phyloP scores from a whole-genome alignment of 2,113 vertebrate genomes.

The Australoheros scitulus region DNA sequence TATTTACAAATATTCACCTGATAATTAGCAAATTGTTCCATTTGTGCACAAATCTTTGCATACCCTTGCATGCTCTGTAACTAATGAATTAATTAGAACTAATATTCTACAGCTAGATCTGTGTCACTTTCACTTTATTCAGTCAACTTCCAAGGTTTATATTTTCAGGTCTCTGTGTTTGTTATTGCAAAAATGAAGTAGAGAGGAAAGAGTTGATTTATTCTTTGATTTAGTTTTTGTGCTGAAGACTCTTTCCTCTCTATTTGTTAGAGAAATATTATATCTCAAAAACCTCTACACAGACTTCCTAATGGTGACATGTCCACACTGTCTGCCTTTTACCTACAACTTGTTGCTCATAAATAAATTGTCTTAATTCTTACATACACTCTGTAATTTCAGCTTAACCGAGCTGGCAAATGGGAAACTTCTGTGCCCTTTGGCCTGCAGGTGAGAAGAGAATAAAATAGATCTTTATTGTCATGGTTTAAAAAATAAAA shows the following conservation, averaged over 20 bases:
- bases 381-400: background rate
- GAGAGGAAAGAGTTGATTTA: constrained; percentile 26
- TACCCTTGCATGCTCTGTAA: background rate
- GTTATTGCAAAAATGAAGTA: too few relatives aligned
- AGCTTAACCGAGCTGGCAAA: background rate
- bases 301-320: background rate
- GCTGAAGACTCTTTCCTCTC: background rate
- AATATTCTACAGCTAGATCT: too few relatives aligned
- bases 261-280: background rate
- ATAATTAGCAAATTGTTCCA: background rate
- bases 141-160: too few relatives aligned
- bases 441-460: background rate
- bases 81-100: background rate
- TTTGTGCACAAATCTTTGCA: background rate
- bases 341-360: background rate
- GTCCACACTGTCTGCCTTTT: background rate
- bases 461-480: background rate
- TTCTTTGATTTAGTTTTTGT: constrained; percentile 3
- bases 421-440: background rate
- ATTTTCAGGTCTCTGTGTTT: too few relatives aligned
- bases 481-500: background rate
- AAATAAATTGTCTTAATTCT: background rate
- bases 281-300: background rate
- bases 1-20: background rate
- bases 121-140: too few relatives aligned